A percentile compares a stretch with the other conserved stretches of the same genome.
These are phyloP conservation scores for Saccostrea cuccullata DNA, from an alignment of 1,140 invertebrate species.

Conservation along the genomic window DNA sequence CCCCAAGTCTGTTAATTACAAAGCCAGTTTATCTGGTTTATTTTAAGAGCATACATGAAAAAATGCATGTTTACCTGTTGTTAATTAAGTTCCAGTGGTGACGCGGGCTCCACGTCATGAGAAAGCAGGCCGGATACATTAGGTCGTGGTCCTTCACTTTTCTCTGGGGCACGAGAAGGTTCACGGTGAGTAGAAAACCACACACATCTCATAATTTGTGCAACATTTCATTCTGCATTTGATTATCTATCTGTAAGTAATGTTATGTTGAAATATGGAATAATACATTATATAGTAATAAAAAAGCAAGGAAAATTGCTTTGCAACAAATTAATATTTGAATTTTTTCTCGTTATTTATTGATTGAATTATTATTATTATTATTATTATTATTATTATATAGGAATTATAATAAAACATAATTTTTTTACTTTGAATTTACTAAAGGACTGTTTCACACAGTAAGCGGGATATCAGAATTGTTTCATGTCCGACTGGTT, in stretches of 20 bases:
- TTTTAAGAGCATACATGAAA: background rate
- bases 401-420: no score
- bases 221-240: background rate
- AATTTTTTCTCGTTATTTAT: background rate
- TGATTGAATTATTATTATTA: background rate
- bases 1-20: no score
- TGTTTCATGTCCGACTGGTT: no score
- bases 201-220: background rate
- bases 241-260: background rate
- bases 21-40: no score
- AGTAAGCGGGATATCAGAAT: no score
- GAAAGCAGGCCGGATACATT: slow-evolving; percentile 8
- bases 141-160: background rate
- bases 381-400: no score
- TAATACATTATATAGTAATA: background rate
- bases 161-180: background rate
- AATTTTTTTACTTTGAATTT: no score
- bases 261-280: background rate
- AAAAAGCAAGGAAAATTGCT: background rate
- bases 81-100: slow-evolving; percentile 3
- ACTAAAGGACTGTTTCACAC: no score
- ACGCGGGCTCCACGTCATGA: background rate
- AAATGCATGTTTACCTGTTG: slow-evolving; percentile 30
- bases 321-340: background rate
- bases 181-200: background rate